phyloP scores from a whole-genome alignment of 2,888 invertebrate species.

The Zele albiditarsus region DNA sequence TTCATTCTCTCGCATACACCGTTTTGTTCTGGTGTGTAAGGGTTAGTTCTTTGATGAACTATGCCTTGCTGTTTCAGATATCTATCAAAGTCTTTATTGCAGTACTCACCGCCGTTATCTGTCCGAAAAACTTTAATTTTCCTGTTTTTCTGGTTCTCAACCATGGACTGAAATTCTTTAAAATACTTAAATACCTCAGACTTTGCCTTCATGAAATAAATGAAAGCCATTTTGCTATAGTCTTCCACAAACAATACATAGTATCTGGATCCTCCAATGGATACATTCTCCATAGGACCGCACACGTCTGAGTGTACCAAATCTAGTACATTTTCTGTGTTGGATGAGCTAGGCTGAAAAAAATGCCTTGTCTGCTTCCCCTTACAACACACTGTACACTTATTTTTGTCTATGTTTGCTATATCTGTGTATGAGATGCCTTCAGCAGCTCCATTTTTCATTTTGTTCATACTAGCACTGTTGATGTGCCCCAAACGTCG shows the following conservation, averaged over 20 bases:
- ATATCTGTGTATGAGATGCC: too few species aligned
- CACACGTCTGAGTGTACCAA: slow-evolving; percentile 67
- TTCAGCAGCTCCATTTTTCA: too few species aligned
- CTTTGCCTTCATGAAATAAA: slow-evolving; percentile 55
- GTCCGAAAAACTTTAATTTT: slow-evolving; percentile 53
- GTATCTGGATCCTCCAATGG: slow-evolving; percentile 62
- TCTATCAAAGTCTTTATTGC: slow-evolving; percentile 25
- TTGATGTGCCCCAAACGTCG: too few species aligned
- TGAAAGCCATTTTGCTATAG: slow-evolving; percentile 29
- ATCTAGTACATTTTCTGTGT: too few species aligned
- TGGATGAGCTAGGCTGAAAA: too few species aligned
- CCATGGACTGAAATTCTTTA: slow-evolving; percentile 54
- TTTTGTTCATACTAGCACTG: too few species aligned
- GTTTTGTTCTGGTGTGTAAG: slow-evolving; percentile 59
- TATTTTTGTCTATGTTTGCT: too few species aligned
- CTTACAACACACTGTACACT: slow-evolving; percentile 51
- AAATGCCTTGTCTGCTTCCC: slow-evolving; percentile 56
- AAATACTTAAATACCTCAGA: slow-evolving; percentile 56
- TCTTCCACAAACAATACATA: slow-evolving; percentile 31
- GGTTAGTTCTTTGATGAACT: slow-evolving; percentile 38
- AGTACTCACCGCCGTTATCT: slow-evolving; percentile 56
- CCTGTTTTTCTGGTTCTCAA: slow-evolving; percentile 55
- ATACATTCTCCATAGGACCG: slow-evolving; percentile 65
- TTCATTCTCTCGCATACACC: slow-evolving; percentile 59
- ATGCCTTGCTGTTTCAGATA: slow-evolving; percentile 38